Percentiles rank a stretch among this genome's conserved stretches.
These are phyloP conservation scores for Drosophila micromelanica DNA, from an alignment of 1,140 invertebrate species.

Conservation along the genomic window DNA sequence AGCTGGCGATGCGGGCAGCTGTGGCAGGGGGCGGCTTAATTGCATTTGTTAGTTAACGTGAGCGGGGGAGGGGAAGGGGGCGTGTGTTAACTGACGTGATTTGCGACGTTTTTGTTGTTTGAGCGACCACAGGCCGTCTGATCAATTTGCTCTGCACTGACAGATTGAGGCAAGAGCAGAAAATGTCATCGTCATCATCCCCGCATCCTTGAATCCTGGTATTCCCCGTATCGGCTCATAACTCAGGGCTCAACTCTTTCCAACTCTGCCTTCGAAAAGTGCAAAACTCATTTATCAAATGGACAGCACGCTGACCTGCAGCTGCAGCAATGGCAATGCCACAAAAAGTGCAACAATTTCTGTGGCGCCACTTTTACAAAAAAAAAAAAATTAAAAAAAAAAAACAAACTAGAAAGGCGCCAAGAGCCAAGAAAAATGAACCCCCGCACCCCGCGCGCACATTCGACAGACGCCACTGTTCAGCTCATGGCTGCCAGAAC, in stretches of 20 bases:
- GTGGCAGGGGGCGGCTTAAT: conserved; percentile 16
- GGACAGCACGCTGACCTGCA: conserved; percentile 51
- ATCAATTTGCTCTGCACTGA: conserved; percentile 52
- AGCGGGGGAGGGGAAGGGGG: background rate
- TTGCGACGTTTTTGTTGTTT: conserved; percentile 20
- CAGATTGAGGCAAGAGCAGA: conserved; percentile 47
- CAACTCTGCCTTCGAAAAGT: conserved; percentile 48
- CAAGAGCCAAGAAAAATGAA: conserved; percentile 47
- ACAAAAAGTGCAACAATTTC: conserved; percentile 69
- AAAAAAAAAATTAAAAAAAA: conserved; percentile 19
- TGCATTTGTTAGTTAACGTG: conserved; percentile 7
- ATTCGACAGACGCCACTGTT: conserved; percentile 4
- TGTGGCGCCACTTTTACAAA: conserved; percentile 26
- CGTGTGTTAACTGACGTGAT: conserved; percentile 27
- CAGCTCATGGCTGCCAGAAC: conserved; percentile 37
- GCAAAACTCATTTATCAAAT: conserved; percentile 79
- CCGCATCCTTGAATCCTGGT: conserved; percentile 3
- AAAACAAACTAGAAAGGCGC: conserved; percentile 22
- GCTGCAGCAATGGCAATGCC: conserved; percentile 36
- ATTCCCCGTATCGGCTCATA: conserved; percentile 53
- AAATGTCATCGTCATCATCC: conserved; percentile 31
- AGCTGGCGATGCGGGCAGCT: conserved; percentile 11
- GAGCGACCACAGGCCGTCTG: conserved; percentile 30
- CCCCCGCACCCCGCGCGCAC: background rate
- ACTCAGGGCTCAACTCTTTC: conserved; percentile 38